These are phyloP conservation scores for Raja brachyura DNA, from an alignment of 2,113 vertebrate species.

Conservation along the genomic window DNA sequence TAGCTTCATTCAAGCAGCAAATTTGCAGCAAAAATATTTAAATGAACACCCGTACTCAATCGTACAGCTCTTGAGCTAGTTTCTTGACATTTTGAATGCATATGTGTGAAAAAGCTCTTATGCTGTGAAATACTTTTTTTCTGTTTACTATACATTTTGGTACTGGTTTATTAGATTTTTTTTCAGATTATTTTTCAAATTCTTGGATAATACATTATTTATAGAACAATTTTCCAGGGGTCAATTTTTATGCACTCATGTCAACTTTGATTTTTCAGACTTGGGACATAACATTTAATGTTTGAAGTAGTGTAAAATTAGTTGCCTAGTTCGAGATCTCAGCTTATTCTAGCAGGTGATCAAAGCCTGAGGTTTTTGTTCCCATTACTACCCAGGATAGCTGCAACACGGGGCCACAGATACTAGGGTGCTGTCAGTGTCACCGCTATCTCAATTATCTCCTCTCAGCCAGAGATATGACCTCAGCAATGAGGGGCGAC, in stretches of 20 bases:
- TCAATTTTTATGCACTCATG: background rate
- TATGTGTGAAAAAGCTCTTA: background rate
- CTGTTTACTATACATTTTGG: background rate
- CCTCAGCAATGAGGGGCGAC: background rate
- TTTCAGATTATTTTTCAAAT: background rate
- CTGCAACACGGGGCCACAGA: background rate
- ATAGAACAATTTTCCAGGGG: background rate
- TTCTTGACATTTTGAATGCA: background rate
- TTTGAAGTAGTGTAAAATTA: background rate
- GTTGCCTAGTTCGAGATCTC: background rate
- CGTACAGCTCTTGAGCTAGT: background rate
- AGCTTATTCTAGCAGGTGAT: background rate
- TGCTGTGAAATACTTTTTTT: background rate
- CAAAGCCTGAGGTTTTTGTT: background rate
- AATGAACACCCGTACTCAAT: background rate
- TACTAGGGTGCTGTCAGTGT: background rate
- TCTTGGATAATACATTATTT: background rate
- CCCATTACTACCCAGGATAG: background rate
- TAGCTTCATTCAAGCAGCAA: background rate
- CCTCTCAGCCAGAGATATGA: background rate
- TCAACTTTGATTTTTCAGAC: background rate
- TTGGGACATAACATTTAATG: background rate
- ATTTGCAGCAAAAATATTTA: constrained; percentile 3
- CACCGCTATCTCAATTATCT: background rate
- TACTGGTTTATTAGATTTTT: background rate